These are phyloP conservation scores for Megaustenia siamemsis DNA, from an alignment of 2,888 invertebrate species.

Conservation along the genomic window DNA sequence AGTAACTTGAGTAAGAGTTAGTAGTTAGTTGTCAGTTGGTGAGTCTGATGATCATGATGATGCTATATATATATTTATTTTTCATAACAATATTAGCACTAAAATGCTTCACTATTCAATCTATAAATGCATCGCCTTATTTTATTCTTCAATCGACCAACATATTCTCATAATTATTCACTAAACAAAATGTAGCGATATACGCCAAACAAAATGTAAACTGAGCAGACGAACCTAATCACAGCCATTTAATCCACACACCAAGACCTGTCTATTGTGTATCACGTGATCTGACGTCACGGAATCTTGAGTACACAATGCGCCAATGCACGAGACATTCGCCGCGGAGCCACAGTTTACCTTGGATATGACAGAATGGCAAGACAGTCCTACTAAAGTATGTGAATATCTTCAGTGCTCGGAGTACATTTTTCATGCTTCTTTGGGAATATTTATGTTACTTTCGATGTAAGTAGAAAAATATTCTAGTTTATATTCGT, in stretches of 20 bases:
- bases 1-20: too few species aligned
- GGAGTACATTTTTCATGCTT: not conserved
- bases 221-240: too few species aligned
- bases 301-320: conserved; percentile 48
- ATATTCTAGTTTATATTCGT: not conserved
- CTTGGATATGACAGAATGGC: conserved; percentile 58
- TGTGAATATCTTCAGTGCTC: not conserved
- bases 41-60: too few species aligned
- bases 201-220: too few species aligned
- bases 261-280: conserved; percentile 51
- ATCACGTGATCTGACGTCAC: conserved; percentile 70
- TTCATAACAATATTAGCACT: too few species aligned
- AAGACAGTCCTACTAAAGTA: not conserved
- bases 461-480: not conserved
- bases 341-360: conserved; percentile 58
- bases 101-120: too few species aligned
- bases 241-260: not conserved
- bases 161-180: too few species aligned
- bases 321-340: conserved; percentile 48
- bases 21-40: too few species aligned
- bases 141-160: too few species aligned
- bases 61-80: too few species aligned
- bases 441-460: not conserved
- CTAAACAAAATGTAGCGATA: too few species aligned
- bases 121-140: too few species aligned